Percentiles rank a stretch among this genome's conserved stretches.
These are phyloP conservation scores for Varecia variegata DNA, from an alignment of 2,797 vertebrate genomes.

Conservation along the genomic window DNA sequence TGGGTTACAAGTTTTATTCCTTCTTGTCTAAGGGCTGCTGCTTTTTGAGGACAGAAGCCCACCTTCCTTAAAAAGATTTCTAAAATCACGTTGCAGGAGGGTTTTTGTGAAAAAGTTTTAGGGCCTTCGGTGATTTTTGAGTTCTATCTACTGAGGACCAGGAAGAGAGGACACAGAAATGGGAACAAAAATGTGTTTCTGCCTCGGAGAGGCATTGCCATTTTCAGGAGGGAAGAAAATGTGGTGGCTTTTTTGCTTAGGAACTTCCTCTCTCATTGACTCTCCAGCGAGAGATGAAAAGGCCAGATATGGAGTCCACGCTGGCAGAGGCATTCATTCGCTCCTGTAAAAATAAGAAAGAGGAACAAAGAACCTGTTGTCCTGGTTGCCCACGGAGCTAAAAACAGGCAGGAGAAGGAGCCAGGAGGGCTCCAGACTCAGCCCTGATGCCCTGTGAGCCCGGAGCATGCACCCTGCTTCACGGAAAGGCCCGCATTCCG, in stretches of 20 bases:
- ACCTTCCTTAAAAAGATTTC: conserved; percentile 5
- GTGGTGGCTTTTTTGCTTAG: neutral
- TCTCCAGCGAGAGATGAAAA: conserved; percentile 53
- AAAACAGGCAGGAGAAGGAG: conserved; percentile 46
- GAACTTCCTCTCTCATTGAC: conserved; percentile 35
- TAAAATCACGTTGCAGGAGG: neutral
- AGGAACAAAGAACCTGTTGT: conserved; percentile 74
- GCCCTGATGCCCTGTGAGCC: neutral
- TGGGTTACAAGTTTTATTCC: neutral
- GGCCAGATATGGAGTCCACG: conserved; percentile 14
- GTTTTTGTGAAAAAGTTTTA: neutral
- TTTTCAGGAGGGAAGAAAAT: neutral
- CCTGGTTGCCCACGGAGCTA: conserved; percentile 40
- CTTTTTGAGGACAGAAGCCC: neutral
- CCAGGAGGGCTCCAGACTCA: neutral
- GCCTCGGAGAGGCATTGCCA: neutral
- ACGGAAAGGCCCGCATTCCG: neutral
- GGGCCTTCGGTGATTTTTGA: neutral
- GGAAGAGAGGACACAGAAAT: neutral
- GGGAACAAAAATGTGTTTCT: neutral
- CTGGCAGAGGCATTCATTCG: conserved; percentile 44
- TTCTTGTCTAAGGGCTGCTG: neutral
- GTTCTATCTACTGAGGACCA: neutral
- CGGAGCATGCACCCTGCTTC: neutral
- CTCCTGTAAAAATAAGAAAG: conserved; percentile 67